Base-by-base conservation (phyloP, 2,888 invertebrate genomes). In the Drosophila austrosaltans region DNA sequence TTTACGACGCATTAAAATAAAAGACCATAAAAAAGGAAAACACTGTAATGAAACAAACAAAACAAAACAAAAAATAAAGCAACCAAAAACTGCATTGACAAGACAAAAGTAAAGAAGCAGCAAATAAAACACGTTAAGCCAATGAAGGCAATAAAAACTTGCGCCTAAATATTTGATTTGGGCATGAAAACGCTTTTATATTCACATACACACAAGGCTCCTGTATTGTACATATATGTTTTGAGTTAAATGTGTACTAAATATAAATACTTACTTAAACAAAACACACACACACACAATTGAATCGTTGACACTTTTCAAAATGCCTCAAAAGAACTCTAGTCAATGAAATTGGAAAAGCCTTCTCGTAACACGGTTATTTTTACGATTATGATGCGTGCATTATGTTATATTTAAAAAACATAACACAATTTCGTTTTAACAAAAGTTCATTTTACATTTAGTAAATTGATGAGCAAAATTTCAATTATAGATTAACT, bases 1-100 rank as follows among this genome's bases (percentile, higher is more conserved):
- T 82, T 87, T 82, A 82, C 69, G 87, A 84, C 58, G 66, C 83
- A 83, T 80, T 80, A 85, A 87, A 87, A 77, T 82, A 63, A 72
- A 48, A 48, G 67, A n/a, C 58, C 72, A 57, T 72, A 67, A 72
- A 72, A 44, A 61, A 25, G 48, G 28, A 44, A 16, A 53, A 30
- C 25, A 48, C 10, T 48, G 25, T 59, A 73, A 64, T 58, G 64
- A 28, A 78, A 76, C 68, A 76, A 86, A 85, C 76, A 69, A 39
- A 66, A 61, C 69, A 66, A 63, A 53, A 62, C 64, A 54, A 25
- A 44, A 54, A 39, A 66, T 48, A 48, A 65, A 59, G 28, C 58
- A 56, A 60, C 57, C 39, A 20, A 54, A 48, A 65, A 61, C 48
- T 44, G 53, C 54, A 59, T 68, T 44, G 58, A 72, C 70, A 65